Evolutionary conservation across 2,888 invertebrate species (phyloP).

Genomic region (Hydraecia micacea): DNA sequence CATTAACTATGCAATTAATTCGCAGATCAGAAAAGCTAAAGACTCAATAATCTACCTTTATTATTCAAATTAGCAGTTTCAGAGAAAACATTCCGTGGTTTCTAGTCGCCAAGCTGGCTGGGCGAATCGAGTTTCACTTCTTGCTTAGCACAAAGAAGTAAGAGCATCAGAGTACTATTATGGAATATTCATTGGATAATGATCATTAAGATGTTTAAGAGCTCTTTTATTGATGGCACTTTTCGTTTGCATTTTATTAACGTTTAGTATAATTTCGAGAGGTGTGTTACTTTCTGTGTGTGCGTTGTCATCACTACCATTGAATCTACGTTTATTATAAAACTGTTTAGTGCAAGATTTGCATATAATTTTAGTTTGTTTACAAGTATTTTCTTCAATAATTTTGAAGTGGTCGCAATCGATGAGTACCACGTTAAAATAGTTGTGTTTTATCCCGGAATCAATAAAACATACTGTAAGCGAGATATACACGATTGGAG

Average conservation of each 20-base stretch:
- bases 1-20: conserved; percentile 45
- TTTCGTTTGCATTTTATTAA: conserved; percentile 26
- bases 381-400: neutral
- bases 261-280: conserved; percentile 1
- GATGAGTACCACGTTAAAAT: neutral
- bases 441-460: neutral
- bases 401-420: neutral
- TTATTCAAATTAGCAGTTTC: conserved; percentile 51
- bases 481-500: conserved; percentile 7
- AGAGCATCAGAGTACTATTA: conserved; percentile 11
- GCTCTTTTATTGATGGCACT: conserved; percentile 9
- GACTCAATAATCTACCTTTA: conserved; percentile 50
- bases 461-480: neutral
- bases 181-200: conserved; percentile 34
- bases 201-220: conserved; percentile 22
- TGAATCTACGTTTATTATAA: conserved; percentile 6
- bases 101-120: conserved; percentile 57
- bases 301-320: neutral
- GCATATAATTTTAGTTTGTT: neutral
- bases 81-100: conserved; percentile 55
- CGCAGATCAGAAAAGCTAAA: conserved; percentile 45
- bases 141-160: conserved; percentile 20
- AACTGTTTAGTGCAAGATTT: neutral
- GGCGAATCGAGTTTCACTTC: conserved; percentile 51
- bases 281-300: neutral